Conservation (phyloP, 2,888 invertebrate species). For the Hydroisotoma schaefferi region DNA sequence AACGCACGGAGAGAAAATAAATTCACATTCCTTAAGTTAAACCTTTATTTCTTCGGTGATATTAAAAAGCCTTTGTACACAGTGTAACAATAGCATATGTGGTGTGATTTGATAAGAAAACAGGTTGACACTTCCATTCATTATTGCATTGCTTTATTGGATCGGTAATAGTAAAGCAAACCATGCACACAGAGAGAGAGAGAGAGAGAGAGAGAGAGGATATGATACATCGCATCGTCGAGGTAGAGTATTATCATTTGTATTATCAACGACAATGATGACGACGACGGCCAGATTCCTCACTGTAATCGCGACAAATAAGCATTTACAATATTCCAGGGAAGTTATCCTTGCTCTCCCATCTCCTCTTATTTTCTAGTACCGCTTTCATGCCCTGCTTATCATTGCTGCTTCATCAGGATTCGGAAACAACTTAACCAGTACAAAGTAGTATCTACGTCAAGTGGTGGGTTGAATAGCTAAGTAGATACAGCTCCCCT, state of each 20-base stretch:
- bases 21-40: constrained; percentile 1
- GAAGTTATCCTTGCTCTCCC: not conserved
- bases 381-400: not conserved
- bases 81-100: no score
- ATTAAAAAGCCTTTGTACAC: no score
- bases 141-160: not conserved
- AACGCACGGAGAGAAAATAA: not conserved
- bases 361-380: not conserved
- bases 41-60: not conserved
- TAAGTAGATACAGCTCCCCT: not conserved
- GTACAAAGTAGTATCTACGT: not conserved
- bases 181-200: no score
- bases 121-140: constrained; percentile 6
- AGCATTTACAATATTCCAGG: no score
- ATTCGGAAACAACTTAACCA: not conserved
- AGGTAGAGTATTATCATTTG: no score
- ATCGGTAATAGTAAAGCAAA: no score
- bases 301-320: no score
- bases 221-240: no score
- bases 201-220: no score
- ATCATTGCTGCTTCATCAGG: not conserved
- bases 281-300: no score
- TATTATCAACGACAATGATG: no score
- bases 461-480: not conserved
- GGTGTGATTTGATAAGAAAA: constrained; percentile 5